A percentile compares a stretch with the other conserved stretches of the same genome.
phyloP scores from a whole-genome alignment of 2,113 vertebrate species.

The Larimichthys crocea region DNA sequence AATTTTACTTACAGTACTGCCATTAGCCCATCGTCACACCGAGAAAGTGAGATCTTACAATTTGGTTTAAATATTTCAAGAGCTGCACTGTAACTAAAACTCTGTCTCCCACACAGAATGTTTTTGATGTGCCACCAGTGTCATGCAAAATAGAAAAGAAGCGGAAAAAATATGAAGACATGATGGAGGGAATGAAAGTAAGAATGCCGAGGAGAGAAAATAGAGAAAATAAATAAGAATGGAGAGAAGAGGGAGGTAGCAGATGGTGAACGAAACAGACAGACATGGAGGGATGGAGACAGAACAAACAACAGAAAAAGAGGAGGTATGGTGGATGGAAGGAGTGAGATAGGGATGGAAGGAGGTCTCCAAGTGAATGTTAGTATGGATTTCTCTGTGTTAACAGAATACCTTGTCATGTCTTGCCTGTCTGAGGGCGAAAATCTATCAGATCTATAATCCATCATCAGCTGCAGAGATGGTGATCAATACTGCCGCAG shows the following conservation, averaged over 20 bases:
- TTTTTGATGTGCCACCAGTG: background rate
- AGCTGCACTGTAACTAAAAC: background rate
- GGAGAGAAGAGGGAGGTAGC: too few relatives aligned
- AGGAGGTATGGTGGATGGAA: slow-evolving; percentile 46
- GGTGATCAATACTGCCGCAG: slow-evolving; percentile 41
- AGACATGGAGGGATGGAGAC: background rate
- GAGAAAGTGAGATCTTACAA: background rate
- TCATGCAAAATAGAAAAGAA: background rate
- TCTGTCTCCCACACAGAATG: background rate
- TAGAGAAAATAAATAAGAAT: background rate
- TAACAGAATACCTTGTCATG: slow-evolving; percentile 68
- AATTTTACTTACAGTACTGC: background rate
- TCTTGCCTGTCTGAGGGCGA: slow-evolving; percentile 42
- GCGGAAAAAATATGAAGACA: background rate
- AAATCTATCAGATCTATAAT: slow-evolving; percentile 60
- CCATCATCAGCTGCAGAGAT: slow-evolving; percentile 56
- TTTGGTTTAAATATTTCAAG: background rate
- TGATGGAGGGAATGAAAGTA: background rate
- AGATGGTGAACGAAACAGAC: background rate
- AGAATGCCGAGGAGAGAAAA: background rate
- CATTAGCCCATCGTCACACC: background rate
- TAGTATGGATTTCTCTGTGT: slow-evolving; percentile 49
- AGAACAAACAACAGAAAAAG: background rate
- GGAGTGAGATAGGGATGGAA: slow-evolving; percentile 2
- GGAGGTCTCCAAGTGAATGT: slow-evolving; percentile 37